These are phyloP conservation scores for Podocnemis expansa DNA, from an alignment of 2,113 vertebrate genomes.

Conservation along the genomic window DNA sequence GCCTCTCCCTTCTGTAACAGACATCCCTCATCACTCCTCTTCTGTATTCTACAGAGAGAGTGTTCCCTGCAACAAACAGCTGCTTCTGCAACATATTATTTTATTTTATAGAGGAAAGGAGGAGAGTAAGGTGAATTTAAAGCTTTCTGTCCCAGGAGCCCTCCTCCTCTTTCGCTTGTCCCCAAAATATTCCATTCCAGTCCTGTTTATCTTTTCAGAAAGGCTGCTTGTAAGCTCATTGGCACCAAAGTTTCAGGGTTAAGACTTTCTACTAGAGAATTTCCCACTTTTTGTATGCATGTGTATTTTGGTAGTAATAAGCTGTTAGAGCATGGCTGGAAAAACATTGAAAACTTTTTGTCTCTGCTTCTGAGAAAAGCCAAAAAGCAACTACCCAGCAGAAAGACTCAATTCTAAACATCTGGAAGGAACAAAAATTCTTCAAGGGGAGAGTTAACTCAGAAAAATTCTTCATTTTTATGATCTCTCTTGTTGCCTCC, in stretches of 20 bases:
- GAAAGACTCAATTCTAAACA: conserved; percentile 36
- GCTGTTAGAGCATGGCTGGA: background rate
- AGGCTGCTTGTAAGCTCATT: background rate
- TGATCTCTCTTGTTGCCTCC: conserved; percentile 27
- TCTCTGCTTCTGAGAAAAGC: background rate
- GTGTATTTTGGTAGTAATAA: background rate
- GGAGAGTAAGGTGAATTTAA: background rate
- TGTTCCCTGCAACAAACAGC: background rate
- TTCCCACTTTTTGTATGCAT: background rate
- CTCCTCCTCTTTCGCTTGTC: background rate
- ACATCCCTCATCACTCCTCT: no score
- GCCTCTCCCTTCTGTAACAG: background rate
- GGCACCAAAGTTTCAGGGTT: background rate
- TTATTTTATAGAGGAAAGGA: no score
- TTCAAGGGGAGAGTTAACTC: conserved; percentile 39
- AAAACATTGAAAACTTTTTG: conserved; percentile 16
- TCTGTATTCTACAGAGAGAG: background rate
- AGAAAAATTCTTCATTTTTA: conserved; percentile 55
- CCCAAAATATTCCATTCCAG: background rate
- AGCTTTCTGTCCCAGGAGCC: background rate
- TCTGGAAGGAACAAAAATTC: conserved; percentile 58
- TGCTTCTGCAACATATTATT: background rate
- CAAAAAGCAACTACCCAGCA: background rate
- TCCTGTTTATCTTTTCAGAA: background rate
- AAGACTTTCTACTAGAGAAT: conserved; percentile 3